A percentile compares a stretch with the other conserved stretches of the same genome.
These are phyloP conservation scores for Zelleria hepariella DNA, from an alignment of 2,888 invertebrate species.

Conservation along the genomic window DNA sequence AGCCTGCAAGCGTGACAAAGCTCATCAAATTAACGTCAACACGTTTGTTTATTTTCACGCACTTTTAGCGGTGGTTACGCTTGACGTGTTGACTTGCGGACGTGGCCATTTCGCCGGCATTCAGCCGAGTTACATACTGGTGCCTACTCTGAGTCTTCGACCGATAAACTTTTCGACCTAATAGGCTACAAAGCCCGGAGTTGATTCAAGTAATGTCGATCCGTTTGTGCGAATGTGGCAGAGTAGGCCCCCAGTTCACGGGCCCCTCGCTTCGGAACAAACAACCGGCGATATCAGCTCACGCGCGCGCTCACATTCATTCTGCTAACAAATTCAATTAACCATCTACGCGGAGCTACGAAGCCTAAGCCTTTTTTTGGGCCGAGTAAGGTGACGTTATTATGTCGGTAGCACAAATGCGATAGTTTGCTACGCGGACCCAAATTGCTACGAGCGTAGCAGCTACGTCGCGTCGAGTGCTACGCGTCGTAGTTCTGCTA, in stretches of 20 bases:
- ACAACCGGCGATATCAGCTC: not conserved
- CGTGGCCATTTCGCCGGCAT: not conserved
- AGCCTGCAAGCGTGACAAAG: not conserved
- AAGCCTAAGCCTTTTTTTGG: slow-evolving; percentile 4
- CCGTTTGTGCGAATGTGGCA: not conserved
- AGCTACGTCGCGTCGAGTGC: not conserved
- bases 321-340: slow-evolving; percentile 14
- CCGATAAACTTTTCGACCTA: not conserved
- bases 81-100: not conserved
- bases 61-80: not conserved
- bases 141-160: not conserved
- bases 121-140: not conserved
- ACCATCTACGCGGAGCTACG: slow-evolving; percentile 9
- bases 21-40: not conserved
- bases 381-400: not conserved
- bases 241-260: slow-evolving; percentile 1
- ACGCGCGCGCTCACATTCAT: slow-evolving; percentile 11
- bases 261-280: not conserved
- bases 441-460: not conserved
- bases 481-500: not conserved
- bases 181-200: not conserved
- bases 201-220: not conserved
- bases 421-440: not conserved
- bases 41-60: not conserved
- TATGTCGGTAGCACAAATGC: not conserved